These are phyloP conservation scores for Eurystomus gularis DNA, from an alignment of 2,113 vertebrate genomes.

Conservation along the genomic window DNA sequence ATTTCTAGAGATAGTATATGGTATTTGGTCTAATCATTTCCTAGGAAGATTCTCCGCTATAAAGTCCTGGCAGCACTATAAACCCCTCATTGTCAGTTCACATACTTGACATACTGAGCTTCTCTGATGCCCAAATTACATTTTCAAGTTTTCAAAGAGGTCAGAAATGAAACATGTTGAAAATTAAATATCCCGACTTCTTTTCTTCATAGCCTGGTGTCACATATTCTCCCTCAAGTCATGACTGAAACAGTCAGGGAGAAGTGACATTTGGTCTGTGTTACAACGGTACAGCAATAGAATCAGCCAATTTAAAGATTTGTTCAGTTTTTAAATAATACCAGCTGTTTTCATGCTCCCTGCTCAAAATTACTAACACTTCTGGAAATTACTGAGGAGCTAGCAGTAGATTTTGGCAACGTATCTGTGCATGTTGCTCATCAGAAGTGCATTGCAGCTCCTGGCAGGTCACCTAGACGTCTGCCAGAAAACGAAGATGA, in stretches of 20 bases:
- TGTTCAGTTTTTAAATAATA: slow-evolving; percentile 8
- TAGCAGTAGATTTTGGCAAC: background rate
- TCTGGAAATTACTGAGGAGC: slow-evolving; percentile 20
- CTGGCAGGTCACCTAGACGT: slow-evolving; percentile 28
- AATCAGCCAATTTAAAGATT: slow-evolving; percentile 53
- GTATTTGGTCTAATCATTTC: background rate
- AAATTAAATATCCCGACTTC: background rate
- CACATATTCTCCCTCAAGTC: background rate
- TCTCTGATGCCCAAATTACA: background rate
- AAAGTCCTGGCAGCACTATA: background rate
- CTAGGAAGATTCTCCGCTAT: background rate
- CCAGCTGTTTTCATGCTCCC: background rate
- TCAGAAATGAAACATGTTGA: background rate
- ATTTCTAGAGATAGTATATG: background rate
- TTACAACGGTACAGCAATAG: background rate
- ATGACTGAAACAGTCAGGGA: background rate
- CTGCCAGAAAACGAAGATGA: slow-evolving; percentile 30
- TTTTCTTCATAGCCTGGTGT: background rate
- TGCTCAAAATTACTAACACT: background rate
- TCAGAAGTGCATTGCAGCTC: background rate
- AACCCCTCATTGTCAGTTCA: background rate
- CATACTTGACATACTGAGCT: background rate
- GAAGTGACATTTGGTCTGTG: background rate
- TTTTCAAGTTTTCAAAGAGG: slow-evolving; percentile 22
- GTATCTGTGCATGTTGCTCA: background rate